Percentiles rank a stretch among this genome's conserved stretches.
Conservation (phyloP, 2,888 invertebrate genomes). For the Mesorhabditis belari region DNA sequence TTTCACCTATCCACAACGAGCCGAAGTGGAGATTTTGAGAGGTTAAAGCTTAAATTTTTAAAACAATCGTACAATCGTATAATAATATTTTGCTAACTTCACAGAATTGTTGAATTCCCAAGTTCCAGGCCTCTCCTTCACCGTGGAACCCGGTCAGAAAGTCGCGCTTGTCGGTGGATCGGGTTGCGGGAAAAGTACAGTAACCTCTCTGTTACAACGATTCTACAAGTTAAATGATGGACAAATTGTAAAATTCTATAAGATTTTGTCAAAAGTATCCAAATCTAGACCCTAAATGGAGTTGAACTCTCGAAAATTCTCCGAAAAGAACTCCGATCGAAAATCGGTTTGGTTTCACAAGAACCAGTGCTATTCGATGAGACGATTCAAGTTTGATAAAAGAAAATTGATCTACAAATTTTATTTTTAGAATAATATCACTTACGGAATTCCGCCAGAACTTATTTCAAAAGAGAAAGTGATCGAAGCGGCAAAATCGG, state of each 20-base stretch:
- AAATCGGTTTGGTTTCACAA: neutral
- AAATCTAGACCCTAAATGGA: neutral
- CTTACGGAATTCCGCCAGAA: conserved; percentile 42
- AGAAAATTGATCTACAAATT: neutral
- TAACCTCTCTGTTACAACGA: conserved; percentile 17
- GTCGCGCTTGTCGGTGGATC: conserved; percentile 23
- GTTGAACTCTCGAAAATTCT: neutral
- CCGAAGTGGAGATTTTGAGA: neutral
- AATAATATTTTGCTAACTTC: too few relatives aligned
- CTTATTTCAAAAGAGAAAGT: conserved; percentile 14
- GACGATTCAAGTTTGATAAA: neutral
- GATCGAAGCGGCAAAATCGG: neutral
- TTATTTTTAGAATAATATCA: conserved; percentile 53
- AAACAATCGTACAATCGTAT: neutral
- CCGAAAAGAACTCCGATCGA: neutral
- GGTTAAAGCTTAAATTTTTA: neutral
- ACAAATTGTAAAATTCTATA: neutral
- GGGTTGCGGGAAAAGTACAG: conserved; percentile 15
- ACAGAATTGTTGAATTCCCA: neutral
- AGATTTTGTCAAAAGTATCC: too few relatives aligned
- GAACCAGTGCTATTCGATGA: neutral
- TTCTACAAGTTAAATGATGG: conserved; percentile 17
- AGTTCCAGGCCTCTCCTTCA: conserved; percentile 9
- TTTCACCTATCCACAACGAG: neutral
- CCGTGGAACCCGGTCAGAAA: conserved; percentile 18